Evolutionary conservation across 2,888 invertebrate genomes (phyloP).

Genomic region (Drosophila anomelani): DNA sequence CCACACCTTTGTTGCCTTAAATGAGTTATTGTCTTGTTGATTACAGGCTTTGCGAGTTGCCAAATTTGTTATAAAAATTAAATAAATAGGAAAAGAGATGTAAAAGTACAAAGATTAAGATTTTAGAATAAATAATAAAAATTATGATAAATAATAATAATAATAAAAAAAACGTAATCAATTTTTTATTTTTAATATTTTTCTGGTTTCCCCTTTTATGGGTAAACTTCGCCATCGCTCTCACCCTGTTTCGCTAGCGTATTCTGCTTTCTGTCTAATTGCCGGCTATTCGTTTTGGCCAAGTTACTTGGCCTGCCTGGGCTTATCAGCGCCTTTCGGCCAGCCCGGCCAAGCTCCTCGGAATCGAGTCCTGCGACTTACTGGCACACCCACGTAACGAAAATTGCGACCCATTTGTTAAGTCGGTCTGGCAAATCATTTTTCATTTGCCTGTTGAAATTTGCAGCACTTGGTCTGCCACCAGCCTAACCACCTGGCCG

Average conservation of each 20-base stretch:
- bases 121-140: background rate
- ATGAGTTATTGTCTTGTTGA: conserved; percentile 7
- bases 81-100: background rate
- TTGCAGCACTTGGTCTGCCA: conserved; percentile 59
- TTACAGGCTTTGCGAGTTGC: background rate
- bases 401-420: conserved; percentile 59
- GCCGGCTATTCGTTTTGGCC: conserved; percentile 67
- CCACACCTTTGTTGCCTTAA: conserved; percentile 8
- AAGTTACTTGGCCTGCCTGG: conserved; percentile 39
- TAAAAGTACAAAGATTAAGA: background rate
- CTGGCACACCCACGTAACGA: conserved; percentile 29
- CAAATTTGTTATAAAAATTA: background rate
- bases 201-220: background rate
- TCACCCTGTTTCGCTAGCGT: background rate
- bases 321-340: conserved; percentile 36
- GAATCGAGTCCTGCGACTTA: conserved; percentile 6
- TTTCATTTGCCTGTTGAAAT: conserved; percentile 75
- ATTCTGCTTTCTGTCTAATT: conserved; percentile 61
- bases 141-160: too few relatives aligned
- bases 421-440: conserved; percentile 59
- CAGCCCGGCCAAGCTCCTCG: background rate
- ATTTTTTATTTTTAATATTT: too few relatives aligned
- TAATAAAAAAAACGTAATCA: background rate
- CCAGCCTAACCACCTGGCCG: conserved; percentile 12
- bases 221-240: conserved; percentile 8